Percentiles rank a stretch among this genome's conserved stretches.
Conservation (phyloP, 2,797 vertebrate genomes). For the Myotis findleyi region DNA sequence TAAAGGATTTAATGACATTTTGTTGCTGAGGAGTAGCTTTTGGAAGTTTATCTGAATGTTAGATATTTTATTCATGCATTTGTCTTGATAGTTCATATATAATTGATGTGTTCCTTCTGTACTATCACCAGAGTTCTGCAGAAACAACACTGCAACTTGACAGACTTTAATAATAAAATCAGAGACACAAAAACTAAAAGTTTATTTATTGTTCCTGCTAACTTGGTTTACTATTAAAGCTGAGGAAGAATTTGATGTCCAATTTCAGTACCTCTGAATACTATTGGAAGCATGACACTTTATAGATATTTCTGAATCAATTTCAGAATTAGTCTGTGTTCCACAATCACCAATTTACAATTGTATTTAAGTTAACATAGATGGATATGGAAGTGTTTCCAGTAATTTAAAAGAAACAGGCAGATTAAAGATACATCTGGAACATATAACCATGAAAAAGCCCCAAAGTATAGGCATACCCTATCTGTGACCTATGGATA, state of each 20-base stretch:
- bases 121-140: slow-evolving; percentile 58
- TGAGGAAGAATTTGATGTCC: background rate
- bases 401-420: background rate
- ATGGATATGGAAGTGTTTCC: background rate
- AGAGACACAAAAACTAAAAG: background rate
- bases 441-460: background rate
- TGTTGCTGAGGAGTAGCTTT: slow-evolving; percentile 78
- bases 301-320: background rate
- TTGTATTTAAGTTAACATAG: background rate
- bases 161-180: slow-evolving; percentile 51
- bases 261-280: background rate
- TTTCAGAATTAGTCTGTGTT: background rate
- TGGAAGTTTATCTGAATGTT: slow-evolving; percentile 78
- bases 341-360: background rate
- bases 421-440: background rate
- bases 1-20: slow-evolving; percentile 87
- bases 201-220: background rate
- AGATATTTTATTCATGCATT: slow-evolving; percentile 83
- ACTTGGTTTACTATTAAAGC: background rate
- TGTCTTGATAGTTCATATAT: slow-evolving; percentile 83
- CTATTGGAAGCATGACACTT: background rate
- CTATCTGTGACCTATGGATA: background rate
- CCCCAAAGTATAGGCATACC: background rate
- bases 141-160: slow-evolving; percentile 60
- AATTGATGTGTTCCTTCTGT: slow-evolving; percentile 76